Conservation (phyloP, 2,113 vertebrate species). For the Myotis lucifugus region DNA sequence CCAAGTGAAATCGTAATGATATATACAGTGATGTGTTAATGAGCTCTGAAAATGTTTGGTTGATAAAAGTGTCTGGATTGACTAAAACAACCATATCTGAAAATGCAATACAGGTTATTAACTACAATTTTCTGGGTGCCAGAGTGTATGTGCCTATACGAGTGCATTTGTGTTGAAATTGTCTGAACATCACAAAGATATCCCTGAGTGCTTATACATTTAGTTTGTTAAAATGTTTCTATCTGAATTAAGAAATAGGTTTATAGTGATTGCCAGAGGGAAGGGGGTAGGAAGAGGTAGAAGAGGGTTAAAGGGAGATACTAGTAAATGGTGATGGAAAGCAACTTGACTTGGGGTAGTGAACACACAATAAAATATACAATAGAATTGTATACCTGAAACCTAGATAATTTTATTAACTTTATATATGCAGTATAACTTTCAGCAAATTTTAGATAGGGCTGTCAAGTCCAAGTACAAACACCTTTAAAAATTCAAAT, state of each 20-base stretch:
- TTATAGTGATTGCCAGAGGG: too few species aligned
- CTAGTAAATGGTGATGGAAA: too few species aligned
- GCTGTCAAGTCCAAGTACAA: neutral
- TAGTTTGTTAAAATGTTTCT: neutral
- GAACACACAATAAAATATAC: too few species aligned
- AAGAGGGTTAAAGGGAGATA: too few species aligned
- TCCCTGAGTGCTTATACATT: neutral
- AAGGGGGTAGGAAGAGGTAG: too few species aligned
- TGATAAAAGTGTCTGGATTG: constrained; percentile 67
- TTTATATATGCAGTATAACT: neutral
- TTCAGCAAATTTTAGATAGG: neutral
- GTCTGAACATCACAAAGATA: neutral
- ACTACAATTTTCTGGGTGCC: neutral
- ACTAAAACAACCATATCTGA: constrained; percentile 34
- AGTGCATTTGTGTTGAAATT: neutral
- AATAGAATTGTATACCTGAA: too few species aligned
- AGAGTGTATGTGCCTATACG: neutral
- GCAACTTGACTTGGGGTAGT: too few species aligned
- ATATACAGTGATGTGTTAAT: constrained; percentile 82
- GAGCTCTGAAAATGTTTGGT: constrained; percentile 81
- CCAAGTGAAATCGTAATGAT: constrained; percentile 83
- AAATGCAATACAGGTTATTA: constrained; percentile 53
- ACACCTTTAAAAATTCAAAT: neutral
- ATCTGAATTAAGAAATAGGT: neutral
- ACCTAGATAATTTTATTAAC: too few species aligned